These are phyloP conservation scores for Myotis davidii DNA, from an alignment of 2,113 vertebrate genomes.

Conservation along the genomic window DNA sequence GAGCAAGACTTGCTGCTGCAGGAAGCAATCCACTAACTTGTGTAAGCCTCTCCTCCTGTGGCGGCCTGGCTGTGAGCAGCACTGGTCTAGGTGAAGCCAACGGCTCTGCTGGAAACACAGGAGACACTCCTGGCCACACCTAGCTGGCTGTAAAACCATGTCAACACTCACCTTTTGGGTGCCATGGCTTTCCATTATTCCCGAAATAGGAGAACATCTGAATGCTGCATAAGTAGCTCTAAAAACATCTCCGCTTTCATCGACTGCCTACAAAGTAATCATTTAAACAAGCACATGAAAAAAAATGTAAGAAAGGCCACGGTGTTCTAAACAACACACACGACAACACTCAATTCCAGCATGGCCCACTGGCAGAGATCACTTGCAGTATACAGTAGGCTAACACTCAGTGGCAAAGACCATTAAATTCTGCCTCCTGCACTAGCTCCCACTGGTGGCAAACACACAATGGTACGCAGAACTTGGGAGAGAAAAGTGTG, in stretches of 20 bases:
- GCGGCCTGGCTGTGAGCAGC: background rate
- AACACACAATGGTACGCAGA: background rate
- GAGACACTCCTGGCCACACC: background rate
- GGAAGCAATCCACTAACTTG: background rate
- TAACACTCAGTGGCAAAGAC: background rate
- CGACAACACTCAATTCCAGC: background rate
- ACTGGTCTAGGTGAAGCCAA: background rate
- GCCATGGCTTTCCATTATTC: conserved; percentile 86
- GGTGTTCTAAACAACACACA: background rate
- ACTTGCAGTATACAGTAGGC: background rate
- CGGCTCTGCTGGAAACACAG: background rate
- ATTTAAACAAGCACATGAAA: conserved; percentile 27
- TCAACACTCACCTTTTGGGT: conserved; percentile 88
- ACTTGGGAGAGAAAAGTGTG: background rate
- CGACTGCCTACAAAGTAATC: conserved; percentile 88
- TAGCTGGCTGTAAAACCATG: background rate
- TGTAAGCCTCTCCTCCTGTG: background rate
- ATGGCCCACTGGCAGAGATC: background rate
- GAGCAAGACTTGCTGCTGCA: background rate
- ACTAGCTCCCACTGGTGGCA: background rate
- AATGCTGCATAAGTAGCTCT: conserved; percentile 94
- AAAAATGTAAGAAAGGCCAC: background rate
- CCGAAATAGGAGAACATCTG: conserved; percentile 90
- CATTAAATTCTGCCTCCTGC: background rate
- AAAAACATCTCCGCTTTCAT: conserved; percentile 90